Evolutionary conservation across 2,797 vertebrate genomes (phyloP).

Genomic region (Spinibarbus caldwelli): DNA sequence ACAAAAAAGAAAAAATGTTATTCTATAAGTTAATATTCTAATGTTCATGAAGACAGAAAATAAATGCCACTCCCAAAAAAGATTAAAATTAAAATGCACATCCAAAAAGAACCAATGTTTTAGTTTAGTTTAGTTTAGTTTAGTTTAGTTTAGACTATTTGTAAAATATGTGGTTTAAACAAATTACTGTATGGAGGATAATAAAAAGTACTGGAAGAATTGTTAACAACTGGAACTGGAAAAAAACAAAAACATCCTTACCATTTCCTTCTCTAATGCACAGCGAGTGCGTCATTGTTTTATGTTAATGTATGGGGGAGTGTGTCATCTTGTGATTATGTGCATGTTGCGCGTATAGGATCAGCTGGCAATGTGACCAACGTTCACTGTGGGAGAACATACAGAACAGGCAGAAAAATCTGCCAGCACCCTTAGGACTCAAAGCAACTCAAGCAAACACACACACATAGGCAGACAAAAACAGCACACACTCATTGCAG

Average conservation of each 20-base stretch:
- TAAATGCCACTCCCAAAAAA: background rate
- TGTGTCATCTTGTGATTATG: background rate
- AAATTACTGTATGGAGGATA: background rate
- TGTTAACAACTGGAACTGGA: background rate
- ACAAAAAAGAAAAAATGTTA: too few relatives aligned
- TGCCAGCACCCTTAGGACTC: constrained; percentile 43
- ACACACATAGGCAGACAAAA: background rate
- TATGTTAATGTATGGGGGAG: constrained; percentile 1
- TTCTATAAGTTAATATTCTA: too few relatives aligned
- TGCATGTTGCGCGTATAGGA: background rate
- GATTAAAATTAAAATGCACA: background rate
- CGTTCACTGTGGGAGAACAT: constrained; percentile 25
- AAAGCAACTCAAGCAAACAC: constrained; percentile 46
- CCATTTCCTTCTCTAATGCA: background rate
- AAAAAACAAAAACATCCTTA: background rate
- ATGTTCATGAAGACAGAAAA: too few relatives aligned
- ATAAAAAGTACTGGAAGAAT: background rate
- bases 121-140: too few relatives aligned
- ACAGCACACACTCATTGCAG: constrained; percentile 26
- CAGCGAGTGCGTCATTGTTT: background rate
- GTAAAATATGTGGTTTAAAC: background rate
- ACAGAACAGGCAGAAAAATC: constrained; percentile 32
- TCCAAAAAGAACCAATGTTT: background rate
- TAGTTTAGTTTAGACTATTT: background rate
- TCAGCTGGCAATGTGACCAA: constrained; percentile 42